These are phyloP conservation scores for Luehdorfia chinensis DNA, from an alignment of 1,140 invertebrate species.

Conservation along the genomic window DNA sequence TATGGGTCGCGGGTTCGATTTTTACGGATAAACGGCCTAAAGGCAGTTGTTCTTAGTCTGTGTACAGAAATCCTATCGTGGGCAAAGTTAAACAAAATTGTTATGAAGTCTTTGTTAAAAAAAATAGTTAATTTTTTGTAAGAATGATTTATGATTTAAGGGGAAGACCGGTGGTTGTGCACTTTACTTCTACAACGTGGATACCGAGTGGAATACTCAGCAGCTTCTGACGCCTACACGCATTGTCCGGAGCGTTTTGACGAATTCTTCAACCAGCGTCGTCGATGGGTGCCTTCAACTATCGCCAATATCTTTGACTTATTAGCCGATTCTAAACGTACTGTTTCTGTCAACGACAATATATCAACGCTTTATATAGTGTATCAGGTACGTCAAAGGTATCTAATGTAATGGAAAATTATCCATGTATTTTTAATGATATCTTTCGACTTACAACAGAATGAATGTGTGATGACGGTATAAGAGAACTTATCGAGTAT, in stretches of 20 bases:
- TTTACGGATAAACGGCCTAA: too few relatives aligned
- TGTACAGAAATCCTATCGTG: too few relatives aligned
- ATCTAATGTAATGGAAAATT: too few relatives aligned
- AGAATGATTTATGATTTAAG: slow-evolving; percentile 34
- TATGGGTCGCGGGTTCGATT: too few relatives aligned
- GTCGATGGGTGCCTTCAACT: slow-evolving; percentile 97
- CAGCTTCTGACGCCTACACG: slow-evolving; percentile 98
- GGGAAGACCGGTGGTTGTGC: slow-evolving; percentile 97
- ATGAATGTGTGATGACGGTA: too few relatives aligned
- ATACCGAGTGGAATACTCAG: slow-evolving; percentile 98
- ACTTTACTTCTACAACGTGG: slow-evolving; percentile 95
- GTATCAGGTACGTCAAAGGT: slow-evolving; percentile 95
- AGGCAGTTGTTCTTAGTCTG: too few relatives aligned
- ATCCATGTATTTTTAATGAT: too few relatives aligned
- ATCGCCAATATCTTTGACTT: slow-evolving; percentile 98
- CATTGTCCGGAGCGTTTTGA: slow-evolving; percentile 97
- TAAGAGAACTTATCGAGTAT: too few relatives aligned
- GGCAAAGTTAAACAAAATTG: too few relatives aligned
- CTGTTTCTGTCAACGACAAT: slow-evolving; percentile 96
- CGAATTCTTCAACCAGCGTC: slow-evolving; percentile 97
- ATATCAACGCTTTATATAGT: slow-evolving; percentile 96
- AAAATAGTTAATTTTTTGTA: slow-evolving; percentile 48
- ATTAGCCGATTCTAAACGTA: slow-evolving; percentile 91
- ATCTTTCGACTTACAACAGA: too few relatives aligned
- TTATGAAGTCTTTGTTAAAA: too few relatives aligned